A percentile compares a stretch with the other conserved stretches of the same genome.
phyloP scores from a whole-genome alignment of 2,113 vertebrate species.

The Piaya cayana region DNA sequence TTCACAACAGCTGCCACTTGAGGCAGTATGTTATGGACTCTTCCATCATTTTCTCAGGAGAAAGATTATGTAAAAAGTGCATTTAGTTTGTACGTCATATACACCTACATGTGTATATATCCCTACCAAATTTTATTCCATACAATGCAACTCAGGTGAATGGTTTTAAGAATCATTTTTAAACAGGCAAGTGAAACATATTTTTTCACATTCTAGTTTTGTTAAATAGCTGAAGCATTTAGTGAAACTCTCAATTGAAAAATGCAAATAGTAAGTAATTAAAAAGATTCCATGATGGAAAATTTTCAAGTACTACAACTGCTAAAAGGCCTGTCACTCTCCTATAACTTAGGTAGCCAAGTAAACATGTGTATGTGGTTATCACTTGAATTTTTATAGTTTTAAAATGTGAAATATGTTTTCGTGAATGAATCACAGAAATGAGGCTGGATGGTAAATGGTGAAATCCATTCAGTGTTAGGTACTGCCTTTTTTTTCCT shows the following conservation, averaged over 20 bases:
- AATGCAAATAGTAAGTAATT: not conserved
- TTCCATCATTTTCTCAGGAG: not conserved
- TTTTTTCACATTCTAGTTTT: not conserved
- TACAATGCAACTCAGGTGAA: not conserved
- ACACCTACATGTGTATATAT: not conserved
- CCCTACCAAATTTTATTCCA: not conserved
- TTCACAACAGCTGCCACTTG: not conserved
- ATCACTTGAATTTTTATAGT: not conserved
- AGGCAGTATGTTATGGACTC: not conserved
- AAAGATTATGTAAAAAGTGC: not conserved
- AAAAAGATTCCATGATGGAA: not conserved
- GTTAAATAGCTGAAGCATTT: not conserved
- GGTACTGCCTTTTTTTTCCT: not conserved
- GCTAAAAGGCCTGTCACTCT: not conserved
- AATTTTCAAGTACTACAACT: not conserved
- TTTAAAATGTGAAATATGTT: not conserved
- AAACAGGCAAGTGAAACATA: not conserved
- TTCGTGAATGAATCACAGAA: slow-evolving; percentile 30
- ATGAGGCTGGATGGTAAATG: not conserved
- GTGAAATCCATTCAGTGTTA: slow-evolving; percentile 17
- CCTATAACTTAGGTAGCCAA: not conserved
- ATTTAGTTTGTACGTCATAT: not conserved
- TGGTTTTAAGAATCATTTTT: not conserved
- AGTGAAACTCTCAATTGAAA: not conserved
- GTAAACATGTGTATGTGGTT: not conserved